A percentile compares a stretch with the other conserved stretches of the same genome.
phyloP scores from a whole-genome alignment of 2,888 invertebrate genomes.

The Mactromeris polynyma region DNA sequence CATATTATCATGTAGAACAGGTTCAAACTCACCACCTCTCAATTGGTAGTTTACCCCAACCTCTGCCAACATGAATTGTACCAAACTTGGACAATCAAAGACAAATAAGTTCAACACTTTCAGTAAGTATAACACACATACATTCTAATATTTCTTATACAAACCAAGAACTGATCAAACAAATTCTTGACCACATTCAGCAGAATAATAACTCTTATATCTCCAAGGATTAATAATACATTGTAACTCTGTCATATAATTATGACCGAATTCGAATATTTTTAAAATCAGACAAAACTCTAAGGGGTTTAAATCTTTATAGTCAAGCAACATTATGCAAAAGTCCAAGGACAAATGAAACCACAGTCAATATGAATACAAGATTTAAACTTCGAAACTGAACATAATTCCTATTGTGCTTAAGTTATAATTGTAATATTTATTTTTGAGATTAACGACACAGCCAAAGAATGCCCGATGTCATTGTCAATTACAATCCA shows the following conservation, averaged over 20 bases:
- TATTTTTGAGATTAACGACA: not conserved
- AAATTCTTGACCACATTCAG: not conserved
- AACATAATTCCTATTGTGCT: not conserved
- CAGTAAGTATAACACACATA: not conserved
- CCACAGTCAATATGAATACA: not conserved
- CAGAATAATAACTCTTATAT: not conserved
- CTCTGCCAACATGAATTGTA: too few species aligned
- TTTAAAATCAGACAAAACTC: not conserved
- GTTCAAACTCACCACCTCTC: not conserved
- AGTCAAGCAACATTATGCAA: not conserved
- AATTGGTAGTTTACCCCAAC: not conserved
- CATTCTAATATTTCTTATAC: not conserved
- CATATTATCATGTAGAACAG: too few species aligned
- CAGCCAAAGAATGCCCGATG: not conserved
- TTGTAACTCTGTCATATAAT: not conserved
- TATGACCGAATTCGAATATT: not conserved
- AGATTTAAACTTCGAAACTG: not conserved
- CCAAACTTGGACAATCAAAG: not conserved
- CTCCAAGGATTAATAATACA: not conserved
- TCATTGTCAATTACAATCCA: not conserved
- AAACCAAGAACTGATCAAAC: too few species aligned
- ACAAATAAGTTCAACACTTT: not conserved
- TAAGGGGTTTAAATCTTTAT: not conserved
- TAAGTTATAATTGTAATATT: conserved; percentile 11
- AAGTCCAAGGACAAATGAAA: not conserved